Evolutionary conservation across 1,140 invertebrate species (phyloP), one percentile per base, ranked within the genome.

Genomic region (Conus ventricosus): DNA sequence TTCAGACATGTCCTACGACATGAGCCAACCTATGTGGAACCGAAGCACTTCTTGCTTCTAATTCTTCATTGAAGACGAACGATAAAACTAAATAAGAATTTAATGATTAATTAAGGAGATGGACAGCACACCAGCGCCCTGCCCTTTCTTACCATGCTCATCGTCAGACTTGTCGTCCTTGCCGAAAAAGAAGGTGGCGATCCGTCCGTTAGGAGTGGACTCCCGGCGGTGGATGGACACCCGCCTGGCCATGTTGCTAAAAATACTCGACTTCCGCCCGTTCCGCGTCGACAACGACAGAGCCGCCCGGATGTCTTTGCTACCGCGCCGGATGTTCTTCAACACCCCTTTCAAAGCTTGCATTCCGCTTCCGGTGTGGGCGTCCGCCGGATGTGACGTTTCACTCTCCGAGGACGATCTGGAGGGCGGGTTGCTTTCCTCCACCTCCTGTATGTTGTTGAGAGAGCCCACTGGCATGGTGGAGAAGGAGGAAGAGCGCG

Each of bases 201-300:
- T 89, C 3, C 90, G 71, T 7, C 86, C 83, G 10, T 82, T 53
- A 1, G 90, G 90, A 2, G 88, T 82, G 20, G 90, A 90, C 20
- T 90, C 90, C 15, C 55, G 63, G 5, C 90, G 63, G 63, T 90
- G 90, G 7, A 90, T 90, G 60, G 85, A 88, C 27, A 90, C 90
- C 39, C 90, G 82, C 27, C 88, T 75, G 39, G 89, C 25, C 81
- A 89, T 80, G 76, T 60, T 84, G 20, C 71, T 85, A 25, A 90
- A 87, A 5, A 90, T 39, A 27, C 88, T 89, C 15, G 83, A 80
- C 81, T 81, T 85, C n/a, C 90, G 25, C 57, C 85, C 8, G 7
- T 25, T 4, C 8, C 39, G 76, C 8, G 76, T 27, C 13, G 67
- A 75, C 25, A 51, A 10, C 27, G n/a, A 39, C 25, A 78, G 39